phyloP scores from a whole-genome alignment of 2,797 vertebrate genomes.

The Loriculus beryllinus region DNA sequence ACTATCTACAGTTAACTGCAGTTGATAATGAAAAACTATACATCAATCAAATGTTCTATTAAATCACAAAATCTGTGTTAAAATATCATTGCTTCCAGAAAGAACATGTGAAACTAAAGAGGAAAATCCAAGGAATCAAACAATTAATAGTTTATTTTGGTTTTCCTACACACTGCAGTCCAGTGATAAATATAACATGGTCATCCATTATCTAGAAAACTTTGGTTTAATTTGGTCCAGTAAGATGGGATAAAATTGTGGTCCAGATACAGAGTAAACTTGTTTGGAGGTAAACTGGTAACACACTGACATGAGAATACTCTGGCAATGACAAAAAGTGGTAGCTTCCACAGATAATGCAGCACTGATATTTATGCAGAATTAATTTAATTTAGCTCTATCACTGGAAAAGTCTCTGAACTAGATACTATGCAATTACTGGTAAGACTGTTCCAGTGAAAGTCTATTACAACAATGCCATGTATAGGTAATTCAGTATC shows the following conservation, averaged over 20 bases:
- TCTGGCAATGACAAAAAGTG: not conserved
- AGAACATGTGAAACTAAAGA: not conserved
- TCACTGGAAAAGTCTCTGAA: not conserved
- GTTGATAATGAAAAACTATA: not conserved
- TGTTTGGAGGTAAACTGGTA: not conserved
- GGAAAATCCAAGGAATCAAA: not conserved
- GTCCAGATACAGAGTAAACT: not conserved
- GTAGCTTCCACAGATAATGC: not conserved
- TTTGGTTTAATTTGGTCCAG: not conserved
- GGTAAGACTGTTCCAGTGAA: not conserved
- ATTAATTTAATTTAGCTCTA: not conserved
- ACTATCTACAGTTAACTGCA: not conserved
- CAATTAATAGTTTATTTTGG: not conserved
- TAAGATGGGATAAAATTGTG: not conserved
- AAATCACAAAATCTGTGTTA: not conserved
- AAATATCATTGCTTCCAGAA: not conserved
- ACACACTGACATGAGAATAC: not conserved
- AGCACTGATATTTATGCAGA: not conserved
- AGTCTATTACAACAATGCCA: fast-evolving
- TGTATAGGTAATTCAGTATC: not conserved
- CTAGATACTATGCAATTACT: not conserved
- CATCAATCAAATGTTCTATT: not conserved
- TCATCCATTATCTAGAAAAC: not conserved
- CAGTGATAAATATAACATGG: not conserved
- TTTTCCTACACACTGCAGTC: not conserved